phyloP scores from a whole-genome alignment of 2,888 invertebrate genomes.

The Drosophila paracracens region DNA sequence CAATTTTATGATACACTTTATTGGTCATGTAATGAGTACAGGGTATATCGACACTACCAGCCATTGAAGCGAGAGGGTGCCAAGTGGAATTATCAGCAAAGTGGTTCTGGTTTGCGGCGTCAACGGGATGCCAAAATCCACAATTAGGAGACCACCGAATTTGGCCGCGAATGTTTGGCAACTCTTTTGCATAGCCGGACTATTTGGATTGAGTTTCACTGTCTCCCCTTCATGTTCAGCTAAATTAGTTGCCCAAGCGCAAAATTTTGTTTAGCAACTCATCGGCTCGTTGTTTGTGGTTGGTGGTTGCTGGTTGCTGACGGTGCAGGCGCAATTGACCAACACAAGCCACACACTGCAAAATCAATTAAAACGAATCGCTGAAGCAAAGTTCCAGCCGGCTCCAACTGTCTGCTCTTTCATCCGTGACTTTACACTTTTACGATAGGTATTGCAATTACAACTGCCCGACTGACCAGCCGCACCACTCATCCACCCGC shows the following conservation, averaged over 20 bases:
- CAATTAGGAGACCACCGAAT: constrained; percentile 67
- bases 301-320: constrained; percentile 29
- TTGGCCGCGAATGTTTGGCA: constrained; percentile 75
- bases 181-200: constrained; percentile 64
- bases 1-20: not conserved
- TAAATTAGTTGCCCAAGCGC: constrained; percentile 75
- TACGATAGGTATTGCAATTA: constrained; percentile 53
- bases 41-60: constrained; percentile 4
- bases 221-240: constrained; percentile 57
- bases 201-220: constrained; percentile 41
- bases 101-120: constrained; percentile 15
- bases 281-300: constrained; percentile 17
- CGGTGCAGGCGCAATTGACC: constrained; percentile 51
- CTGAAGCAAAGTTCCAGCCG: constrained; percentile 75
- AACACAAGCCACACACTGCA: constrained; percentile 34
- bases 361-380: constrained; percentile 79
- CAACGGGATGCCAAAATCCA: constrained; percentile 30
- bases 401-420: constrained; percentile 54
- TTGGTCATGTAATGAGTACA: not conserved
- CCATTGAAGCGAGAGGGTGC: constrained; percentile 44
- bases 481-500: constrained; percentile 25
- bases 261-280: constrained; percentile 50
- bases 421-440: constrained; percentile 81
- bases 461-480: constrained; percentile 48
- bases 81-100: constrained; percentile 33